Evolutionary conservation across 2,797 vertebrate genomes (phyloP).

Genomic region (Takifugu ocellatus): DNA sequence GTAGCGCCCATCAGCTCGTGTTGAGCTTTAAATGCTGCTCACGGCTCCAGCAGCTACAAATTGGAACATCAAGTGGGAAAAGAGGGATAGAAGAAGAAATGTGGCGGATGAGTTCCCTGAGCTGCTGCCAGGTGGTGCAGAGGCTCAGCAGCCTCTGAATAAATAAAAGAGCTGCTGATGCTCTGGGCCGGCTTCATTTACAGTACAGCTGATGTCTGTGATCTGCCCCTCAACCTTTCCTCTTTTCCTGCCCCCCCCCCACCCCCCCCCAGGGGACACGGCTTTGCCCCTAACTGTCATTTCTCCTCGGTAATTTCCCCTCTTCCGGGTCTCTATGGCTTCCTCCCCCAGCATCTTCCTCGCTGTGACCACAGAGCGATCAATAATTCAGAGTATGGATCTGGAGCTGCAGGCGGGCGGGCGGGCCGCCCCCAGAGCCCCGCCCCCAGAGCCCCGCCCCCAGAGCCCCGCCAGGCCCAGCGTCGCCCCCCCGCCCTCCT

Average conservation of each 20-base stretch:
- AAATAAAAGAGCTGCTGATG: constrained; percentile 82
- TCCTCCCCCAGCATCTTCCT: constrained; percentile 25
- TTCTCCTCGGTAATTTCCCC: constrained; percentile 32
- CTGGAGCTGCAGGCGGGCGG: constrained; percentile 60
- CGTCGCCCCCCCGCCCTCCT: background rate
- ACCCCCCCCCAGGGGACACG: constrained; percentile 11
- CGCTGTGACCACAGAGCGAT: constrained; percentile 58
- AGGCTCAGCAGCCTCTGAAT: constrained; percentile 71
- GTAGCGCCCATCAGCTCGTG: background rate
- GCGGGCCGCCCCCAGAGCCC: no score
- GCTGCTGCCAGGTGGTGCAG: constrained; percentile 25
- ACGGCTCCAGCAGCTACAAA: background rate
- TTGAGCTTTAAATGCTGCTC: background rate
- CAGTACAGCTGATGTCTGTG: constrained; percentile 75
- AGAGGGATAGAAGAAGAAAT: constrained; percentile 10
- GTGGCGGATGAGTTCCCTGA: constrained; percentile 4
- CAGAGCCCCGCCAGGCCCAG: no score
- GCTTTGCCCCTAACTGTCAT: constrained; percentile 9
- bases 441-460: no score
- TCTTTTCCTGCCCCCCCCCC: constrained; percentile 16
- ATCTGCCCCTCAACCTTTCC: constrained; percentile 37
- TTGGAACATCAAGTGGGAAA: background rate
- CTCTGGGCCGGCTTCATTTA: constrained; percentile 71
- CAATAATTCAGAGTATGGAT: constrained; percentile 79
- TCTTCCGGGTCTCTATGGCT: constrained; percentile 27